Base-by-base conservation (phyloP, 2,888 invertebrate species). In the Sphinx pinastri region DNA sequence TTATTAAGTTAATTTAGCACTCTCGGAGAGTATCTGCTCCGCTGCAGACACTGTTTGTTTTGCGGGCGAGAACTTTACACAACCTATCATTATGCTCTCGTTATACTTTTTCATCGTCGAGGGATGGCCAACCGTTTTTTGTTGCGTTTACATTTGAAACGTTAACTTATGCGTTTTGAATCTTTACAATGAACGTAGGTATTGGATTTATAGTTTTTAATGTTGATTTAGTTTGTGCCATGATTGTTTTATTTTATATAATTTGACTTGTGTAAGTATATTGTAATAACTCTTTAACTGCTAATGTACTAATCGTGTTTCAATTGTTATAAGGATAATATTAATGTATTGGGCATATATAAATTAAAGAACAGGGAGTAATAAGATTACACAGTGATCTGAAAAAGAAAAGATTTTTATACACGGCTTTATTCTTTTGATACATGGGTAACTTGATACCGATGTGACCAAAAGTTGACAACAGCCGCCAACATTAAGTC, bases 21-120 rank as follows among this genome's bases (percentile, higher is more conserved):
- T 88, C 88, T 84, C 85, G 81, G 84, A 71, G 76, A 82, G 82
- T 80, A 82, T 78, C 84, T 87, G 84, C 86, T 83, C 88, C 86
- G 38, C 89, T 88, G 92, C 87, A 82, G 84, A 81, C 81, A 81
- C 82, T 94, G 94, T 94, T 94, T 94, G 94, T 94, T 94, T 94
- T 93, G 88, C 92, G 86, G 92, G 93, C 93, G 94, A 92, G 93
- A 94, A 94, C 89, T 91, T 87, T 84, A 84, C 90, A 78, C 86
- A 91, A 90, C 92, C 93, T 89, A 92, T 93, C 90, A 93, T 93
- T 93, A 93, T 84, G 81, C 82, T 88, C 88, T 88, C 85, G 88
- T 89, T 92, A 88, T 90, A 89, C 88, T 91, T 92, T 91, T 92
- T 92, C 63, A 88, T 82, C 81, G 76, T 76, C 75, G 86, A 85